Evolutionary conservation across 2,888 invertebrate genomes (phyloP).

Genomic region (Nemoura dubitans): DNA sequence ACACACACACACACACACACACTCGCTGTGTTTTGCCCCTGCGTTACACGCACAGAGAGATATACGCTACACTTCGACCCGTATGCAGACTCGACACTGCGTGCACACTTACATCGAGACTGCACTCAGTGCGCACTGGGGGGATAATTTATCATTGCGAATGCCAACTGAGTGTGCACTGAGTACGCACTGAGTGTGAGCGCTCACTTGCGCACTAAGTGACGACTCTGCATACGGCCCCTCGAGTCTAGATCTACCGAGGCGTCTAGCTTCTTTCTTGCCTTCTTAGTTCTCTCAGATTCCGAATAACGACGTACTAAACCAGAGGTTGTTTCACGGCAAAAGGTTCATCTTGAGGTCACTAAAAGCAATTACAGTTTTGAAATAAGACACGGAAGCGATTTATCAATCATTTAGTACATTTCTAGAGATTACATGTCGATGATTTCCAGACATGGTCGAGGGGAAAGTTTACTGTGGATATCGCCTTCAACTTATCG

Average conservation of each 20-base stretch:
- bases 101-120: no score
- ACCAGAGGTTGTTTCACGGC: not conserved
- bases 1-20: no score
- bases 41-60: not conserved
- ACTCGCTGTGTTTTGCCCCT: not conserved
- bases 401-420: not conserved
- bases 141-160: no score
- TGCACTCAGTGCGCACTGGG: no score
- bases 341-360: not conserved
- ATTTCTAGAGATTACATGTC: not conserved
- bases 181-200: no score
- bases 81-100: no score
- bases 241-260: no score
- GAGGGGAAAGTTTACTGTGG: not conserved
- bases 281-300: not conserved
- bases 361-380: not conserved
- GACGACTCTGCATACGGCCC: no score
- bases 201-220: no score
- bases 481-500: not conserved
- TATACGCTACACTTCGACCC: no score
- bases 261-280: not conserved
- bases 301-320: slow-evolving; percentile 7
- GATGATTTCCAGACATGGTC: not conserved
- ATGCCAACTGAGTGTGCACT: no score
- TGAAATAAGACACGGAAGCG: not conserved